Evolutionary conservation across 2,113 vertebrate genomes (phyloP), one percentile per base, ranked within the genome.

Genomic region (Nycticorax nycticorax): DNA sequence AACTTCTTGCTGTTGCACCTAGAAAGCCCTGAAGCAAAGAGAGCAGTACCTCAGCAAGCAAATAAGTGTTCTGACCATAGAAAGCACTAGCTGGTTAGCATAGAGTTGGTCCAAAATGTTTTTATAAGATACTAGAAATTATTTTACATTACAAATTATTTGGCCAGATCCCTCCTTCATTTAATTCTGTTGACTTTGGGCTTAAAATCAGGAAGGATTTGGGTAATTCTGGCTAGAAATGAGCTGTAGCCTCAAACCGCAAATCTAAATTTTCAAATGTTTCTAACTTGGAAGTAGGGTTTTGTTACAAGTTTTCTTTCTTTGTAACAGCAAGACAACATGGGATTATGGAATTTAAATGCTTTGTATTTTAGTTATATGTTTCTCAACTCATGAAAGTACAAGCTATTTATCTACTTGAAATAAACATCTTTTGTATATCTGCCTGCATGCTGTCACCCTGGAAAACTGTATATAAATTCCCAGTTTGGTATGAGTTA

Each of bases 51-150:
- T 9, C n/a, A 73, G 12, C 10, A 68, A 77, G 26, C 1, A 85
- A 80, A 71, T 7, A 45, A 2, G 3, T 71, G 22, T 74, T 48
- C 26, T 18, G 8, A 57, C 23, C 24, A 26, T 14, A 23, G 6
- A 32, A 71, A 80, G 12, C 26, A 43, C 6, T 55, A 69, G 22
- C 27, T 75, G 43, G 7, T 77, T 45, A 71, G 5, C 32, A 62
- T 4, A 0, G 0, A 13, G 11, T 24, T 77, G 16, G 5, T n/a
- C 23, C 21, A 59, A 78, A 83, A 41, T 24, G 4, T 55, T 67
- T 79, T 78, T 43, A 13, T 19, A 80, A 83, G 27, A 57, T 37
- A 57, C 20, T 72, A 85, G 59, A 84, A 89, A 84, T 47, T 6
- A 45, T 79, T 87, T 93, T 66, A 27, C 5, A 53, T 28, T 30